Percentiles rank a stretch among this genome's conserved stretches.
Conservation (phyloP, 23 tunicate genomes). For the Diplosoma virens region DNA sequence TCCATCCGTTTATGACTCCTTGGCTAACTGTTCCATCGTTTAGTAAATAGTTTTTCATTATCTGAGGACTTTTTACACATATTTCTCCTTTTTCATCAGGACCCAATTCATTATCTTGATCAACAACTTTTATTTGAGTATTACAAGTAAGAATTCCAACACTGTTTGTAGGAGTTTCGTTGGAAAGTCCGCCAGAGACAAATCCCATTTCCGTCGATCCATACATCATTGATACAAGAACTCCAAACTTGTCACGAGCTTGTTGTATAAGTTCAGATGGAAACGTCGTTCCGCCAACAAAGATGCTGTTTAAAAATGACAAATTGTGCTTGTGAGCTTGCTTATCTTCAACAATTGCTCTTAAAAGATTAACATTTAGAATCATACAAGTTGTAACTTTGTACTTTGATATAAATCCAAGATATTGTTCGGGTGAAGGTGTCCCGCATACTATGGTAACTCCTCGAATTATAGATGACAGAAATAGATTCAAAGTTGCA, state of each 20-base stretch:
- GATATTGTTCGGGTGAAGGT: neutral
- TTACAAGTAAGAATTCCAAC: neutral
- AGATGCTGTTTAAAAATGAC: neutral
- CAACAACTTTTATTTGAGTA: constrained; percentile 22
- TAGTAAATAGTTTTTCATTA: constrained; percentile 77
- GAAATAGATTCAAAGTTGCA: neutral
- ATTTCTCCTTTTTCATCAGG: constrained; percentile 67
- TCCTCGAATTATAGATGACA: neutral
- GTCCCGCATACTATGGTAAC: neutral
- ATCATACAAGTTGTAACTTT: neutral
- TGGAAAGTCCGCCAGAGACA: neutral
- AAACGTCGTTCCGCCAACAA: constrained; percentile 10
- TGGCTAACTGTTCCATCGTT: constrained; percentile 38
- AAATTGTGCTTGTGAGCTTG: neutral
- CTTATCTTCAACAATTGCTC: neutral
- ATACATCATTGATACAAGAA: neutral
- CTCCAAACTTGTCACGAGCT: neutral
- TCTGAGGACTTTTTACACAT: constrained; percentile 76
- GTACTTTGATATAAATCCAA: neutral
- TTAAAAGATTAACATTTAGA: neutral
- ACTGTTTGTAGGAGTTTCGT: neutral
- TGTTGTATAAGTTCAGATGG: neutral
- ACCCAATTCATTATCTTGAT: constrained; percentile 46
- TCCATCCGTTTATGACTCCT: constrained; percentile 79
- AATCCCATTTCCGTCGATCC: neutral